Evolutionary conservation across 2,888 invertebrate genomes (phyloP), one percentile per base, ranked within the genome.

Genomic region (Linnaemya tessellans): DNA sequence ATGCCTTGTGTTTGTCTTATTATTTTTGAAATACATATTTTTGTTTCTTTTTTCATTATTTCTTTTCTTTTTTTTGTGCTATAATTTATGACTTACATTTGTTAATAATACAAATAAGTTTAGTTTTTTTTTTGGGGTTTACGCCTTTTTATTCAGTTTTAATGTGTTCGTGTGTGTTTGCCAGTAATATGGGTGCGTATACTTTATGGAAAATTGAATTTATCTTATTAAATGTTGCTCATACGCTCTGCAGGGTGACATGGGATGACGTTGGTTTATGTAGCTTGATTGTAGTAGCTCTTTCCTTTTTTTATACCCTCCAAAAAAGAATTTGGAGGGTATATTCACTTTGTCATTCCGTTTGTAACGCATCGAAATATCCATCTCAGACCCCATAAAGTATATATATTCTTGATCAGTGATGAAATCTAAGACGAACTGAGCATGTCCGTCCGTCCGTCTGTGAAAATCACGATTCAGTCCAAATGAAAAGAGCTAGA

Each of bases 51-150:
- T 67, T 20, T 54, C 22, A 3, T 67, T 41, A 3, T 41, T 3
- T 41, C 10, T 41, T 30, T 22, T 30, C 30, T n/a, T 22, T 60
- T 11, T 43, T 62, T 75, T 71, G 49, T 68, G 43, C 58, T 15
- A 81, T 84, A 84, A 84, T 84, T 84, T 84, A 84, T 84, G 62
- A 46, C 77, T 60, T 54, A 67, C 71, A 77, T 84, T 73, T 81
- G 62, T 73, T 80, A 84, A 80, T 67, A 77, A 65, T 43, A 67
- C n/a, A 51, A 58, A 35, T 46, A 56, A 51, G 49, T 41, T 70
- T 70, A 51, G 35, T 73, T 46, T n/a, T n/a, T n/a, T n/a, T n/a
- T n/a, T 56, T 65, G n/a, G 58, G 46, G 71, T 64, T 35, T 65
- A 22, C 43, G 64, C 25, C 54, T 25, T 30, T 22, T 54, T 41